Evolutionary conservation across 1,140 invertebrate species (phyloP).

Genomic region (Drosophila fuyamai): DNA sequence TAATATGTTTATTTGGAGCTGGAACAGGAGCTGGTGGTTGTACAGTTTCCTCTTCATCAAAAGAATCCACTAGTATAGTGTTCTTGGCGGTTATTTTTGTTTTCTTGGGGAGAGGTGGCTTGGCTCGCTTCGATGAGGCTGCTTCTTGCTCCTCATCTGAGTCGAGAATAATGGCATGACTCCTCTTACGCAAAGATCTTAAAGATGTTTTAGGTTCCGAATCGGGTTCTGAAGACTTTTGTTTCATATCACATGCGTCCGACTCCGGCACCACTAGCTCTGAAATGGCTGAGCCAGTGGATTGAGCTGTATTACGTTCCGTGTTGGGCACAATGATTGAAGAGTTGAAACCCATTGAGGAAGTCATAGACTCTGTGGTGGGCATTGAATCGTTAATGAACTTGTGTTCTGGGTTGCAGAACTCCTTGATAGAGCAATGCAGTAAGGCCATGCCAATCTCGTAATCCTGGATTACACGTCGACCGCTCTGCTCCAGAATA

Average conservation of each 20-base stretch:
- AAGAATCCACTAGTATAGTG: slow-evolving; percentile 17
- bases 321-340: slow-evolving; percentile 62
- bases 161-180: slow-evolving; percentile 28
- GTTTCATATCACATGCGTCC: slow-evolving; percentile 3
- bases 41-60: slow-evolving; percentile 32
- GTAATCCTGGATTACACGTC: slow-evolving; percentile 87
- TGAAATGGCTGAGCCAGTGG: background rate
- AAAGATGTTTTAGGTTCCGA: background rate
- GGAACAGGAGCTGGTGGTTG: background rate
- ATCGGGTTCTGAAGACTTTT: background rate
- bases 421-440: slow-evolving; percentile 87
- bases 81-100: slow-evolving; percentile 4
- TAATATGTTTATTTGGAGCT: background rate
- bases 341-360: slow-evolving; percentile 41
- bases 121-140: slow-evolving; percentile 10
- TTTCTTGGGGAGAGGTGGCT: background rate
- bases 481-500: slow-evolving; percentile 85
- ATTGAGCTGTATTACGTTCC: slow-evolving; percentile 25
- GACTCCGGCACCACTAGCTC: slow-evolving; percentile 54
- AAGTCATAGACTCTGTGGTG: slow-evolving; percentile 54
- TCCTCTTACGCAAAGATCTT: slow-evolving; percentile 5
- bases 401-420: slow-evolving; percentile 88
- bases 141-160: slow-evolving; percentile 54
- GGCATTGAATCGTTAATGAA: slow-evolving; percentile 72
- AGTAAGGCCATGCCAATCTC: slow-evolving; percentile 89